Evolutionary conservation across 1,140 invertebrate genomes (phyloP).

Genomic region (Dendroctonus ponderosae): DNA sequence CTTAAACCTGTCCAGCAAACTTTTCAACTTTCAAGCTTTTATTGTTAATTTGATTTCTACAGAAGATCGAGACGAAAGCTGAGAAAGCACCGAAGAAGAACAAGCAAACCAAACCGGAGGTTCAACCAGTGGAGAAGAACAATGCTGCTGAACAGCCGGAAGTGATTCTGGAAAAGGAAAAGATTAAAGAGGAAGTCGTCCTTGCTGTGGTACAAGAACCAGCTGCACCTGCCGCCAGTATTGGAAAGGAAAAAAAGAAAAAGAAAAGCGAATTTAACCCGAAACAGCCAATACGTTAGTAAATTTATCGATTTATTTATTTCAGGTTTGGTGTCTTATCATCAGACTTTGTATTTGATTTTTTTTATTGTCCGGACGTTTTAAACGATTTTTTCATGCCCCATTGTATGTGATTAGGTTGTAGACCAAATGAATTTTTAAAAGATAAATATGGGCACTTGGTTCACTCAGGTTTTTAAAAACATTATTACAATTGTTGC

Average conservation of each 20-base stretch:
- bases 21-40: background rate
- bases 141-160: background rate
- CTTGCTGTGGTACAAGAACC: background rate
- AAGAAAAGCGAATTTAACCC: slow-evolving; percentile 56
- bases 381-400: too few relatives aligned
- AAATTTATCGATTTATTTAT: slow-evolving; percentile 14
- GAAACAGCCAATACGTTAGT: slow-evolving; percentile 55
- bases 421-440: too few relatives aligned
- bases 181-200: slow-evolving; percentile 13
- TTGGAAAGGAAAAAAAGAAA: slow-evolving; percentile 55
- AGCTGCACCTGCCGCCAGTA: slow-evolving; percentile 6
- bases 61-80: slow-evolving; percentile 47
- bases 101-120: slow-evolving; percentile 9
- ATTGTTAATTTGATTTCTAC: slow-evolving; percentile 22
- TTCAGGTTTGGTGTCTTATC: background rate
- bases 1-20: background rate
- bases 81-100: slow-evolving; percentile 38
- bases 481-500: too few relatives aligned
- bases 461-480: too few relatives aligned
- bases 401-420: too few relatives aligned
- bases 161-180: slow-evolving; percentile 9
- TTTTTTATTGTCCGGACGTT: too few relatives aligned
- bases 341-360: background rate
- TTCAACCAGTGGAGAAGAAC: slow-evolving; percentile 7
- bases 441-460: too few relatives aligned